Percentiles rank a stretch among this genome's conserved stretches.
These are phyloP conservation scores for Kuschelorhynchus macadamiae DNA, from an alignment of 2,888 invertebrate genomes.

Conservation along the genomic window DNA sequence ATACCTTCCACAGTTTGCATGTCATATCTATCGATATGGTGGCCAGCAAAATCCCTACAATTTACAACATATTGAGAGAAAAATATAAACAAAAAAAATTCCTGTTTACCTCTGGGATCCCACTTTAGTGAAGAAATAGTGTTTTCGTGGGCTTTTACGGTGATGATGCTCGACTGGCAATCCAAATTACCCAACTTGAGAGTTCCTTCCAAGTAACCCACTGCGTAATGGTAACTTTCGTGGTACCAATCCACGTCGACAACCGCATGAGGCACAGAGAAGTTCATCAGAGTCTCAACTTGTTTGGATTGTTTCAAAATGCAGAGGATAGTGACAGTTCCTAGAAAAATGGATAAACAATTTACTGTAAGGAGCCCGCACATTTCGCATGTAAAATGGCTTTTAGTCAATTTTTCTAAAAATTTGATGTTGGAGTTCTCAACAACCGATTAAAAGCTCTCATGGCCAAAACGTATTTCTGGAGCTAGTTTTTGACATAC, in stretches of 20 bases:
- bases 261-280: conserved; percentile 65
- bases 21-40: conserved; percentile 70
- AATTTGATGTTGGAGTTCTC: too few relatives aligned
- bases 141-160: conserved; percentile 67
- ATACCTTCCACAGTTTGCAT: conserved; percentile 69
- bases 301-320: conserved; percentile 33
- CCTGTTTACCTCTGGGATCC: conserved; percentile 65
- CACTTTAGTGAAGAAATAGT: conserved; percentile 69
- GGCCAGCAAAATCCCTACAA: conserved; percentile 68
- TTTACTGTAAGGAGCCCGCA: too few relatives aligned
- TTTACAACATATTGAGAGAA: background rate
- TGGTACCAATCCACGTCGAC: conserved; percentile 72
- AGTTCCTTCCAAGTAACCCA: conserved; percentile 73
- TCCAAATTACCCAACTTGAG: conserved; percentile 68
- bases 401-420: too few relatives aligned
- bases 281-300: conserved; percentile 42
- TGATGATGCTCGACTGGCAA: conserved; percentile 62
- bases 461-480: too few relatives aligned
- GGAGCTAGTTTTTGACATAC: too few relatives aligned
- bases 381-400: too few relatives aligned
- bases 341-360: conserved; percentile 8
- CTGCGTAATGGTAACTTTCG: conserved; percentile 72
- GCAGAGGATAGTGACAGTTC: conserved; percentile 38
- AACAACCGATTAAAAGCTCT: too few relatives aligned
- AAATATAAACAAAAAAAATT: background rate